Base-by-base conservation (phyloP, 1,140 invertebrate genomes). In the Drosophila sp. region DNA sequence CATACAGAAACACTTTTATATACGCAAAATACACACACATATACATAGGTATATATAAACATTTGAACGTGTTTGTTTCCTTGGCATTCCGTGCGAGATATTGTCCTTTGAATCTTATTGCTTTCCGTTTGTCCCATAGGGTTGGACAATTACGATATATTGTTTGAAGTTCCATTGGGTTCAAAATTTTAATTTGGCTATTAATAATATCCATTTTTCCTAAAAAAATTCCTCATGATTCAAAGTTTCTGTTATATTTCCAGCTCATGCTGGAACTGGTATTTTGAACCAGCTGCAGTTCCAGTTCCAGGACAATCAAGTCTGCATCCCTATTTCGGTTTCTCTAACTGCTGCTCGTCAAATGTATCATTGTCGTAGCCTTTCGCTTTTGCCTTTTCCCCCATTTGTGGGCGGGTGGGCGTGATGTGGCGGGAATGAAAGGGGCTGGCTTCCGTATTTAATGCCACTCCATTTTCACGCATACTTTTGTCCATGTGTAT, bases 341-440 rank as follows among this genome's bases (percentile, higher is more conserved):
- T 64, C 6, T 63, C 11, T 47, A 47, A 47, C 44, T 55, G 58
- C 66, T 47, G 69, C 62, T 83, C 75, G 54, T 85, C 56, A 84
- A 85, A 66, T 77, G 64, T 74, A 73, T 81, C 78, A 77, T 80
- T 85, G 81, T 64, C 61, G 66, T 74, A 74, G 81, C 67, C 74
- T 67, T 84, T 85, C 58, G 68, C 64, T 69, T 73, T 40, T 57
- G 40, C 62, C 41, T 40, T 60, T 66, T 54, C 25, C 25, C 44
- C 27, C 29, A 30, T 47, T 17, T 17, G n/a, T 58, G 62, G 23
- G 40, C 38, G 72, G 72, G 38, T 4, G 23, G n/a, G 44, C 3
- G 33, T 35, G 33, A 29, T 54, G 66, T 38, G 17, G 2, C 11
- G 35, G 35, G 35, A 10, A 11, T 11, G 3, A 11, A 10, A 11